A percentile compares a stretch with the other conserved stretches of the same genome.
Conservation (phyloP, 2,888 invertebrate genomes). For the Megamerina dolium region DNA sequence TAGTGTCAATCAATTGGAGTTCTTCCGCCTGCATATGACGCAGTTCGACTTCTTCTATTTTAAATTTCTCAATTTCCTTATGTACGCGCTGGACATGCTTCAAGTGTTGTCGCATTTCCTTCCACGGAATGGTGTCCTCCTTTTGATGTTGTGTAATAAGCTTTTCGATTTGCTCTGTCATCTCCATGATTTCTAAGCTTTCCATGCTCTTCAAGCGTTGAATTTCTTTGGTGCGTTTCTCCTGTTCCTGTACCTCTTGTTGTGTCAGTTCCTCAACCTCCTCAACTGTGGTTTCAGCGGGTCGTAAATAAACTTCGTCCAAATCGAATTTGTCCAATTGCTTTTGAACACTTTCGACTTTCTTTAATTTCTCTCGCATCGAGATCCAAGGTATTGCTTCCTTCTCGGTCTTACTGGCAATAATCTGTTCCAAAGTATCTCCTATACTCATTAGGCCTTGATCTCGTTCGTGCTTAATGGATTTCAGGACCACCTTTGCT, state of each 20-base stretch:
- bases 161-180: conserved; percentile 46
- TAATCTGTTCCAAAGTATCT: conserved; percentile 44
- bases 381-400: conserved; percentile 47
- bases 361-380: conserved; percentile 44
- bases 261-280: conserved; percentile 33
- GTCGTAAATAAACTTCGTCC: conserved; percentile 50
- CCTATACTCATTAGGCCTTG: conserved; percentile 45
- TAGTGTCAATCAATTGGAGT: conserved; percentile 48
- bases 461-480: conserved; percentile 51
- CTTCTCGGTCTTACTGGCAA: conserved; percentile 43
- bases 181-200: conserved; percentile 45
- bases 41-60: conserved; percentile 50
- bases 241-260: conserved; percentile 41
- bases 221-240: conserved; percentile 46
- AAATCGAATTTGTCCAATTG: conserved; percentile 45
- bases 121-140: conserved; percentile 43
- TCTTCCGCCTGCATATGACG: conserved; percentile 40
- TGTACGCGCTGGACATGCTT: conserved; percentile 47
- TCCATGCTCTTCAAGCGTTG: conserved; percentile 46
- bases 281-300: conserved; percentile 31
- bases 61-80: conserved; percentile 47
- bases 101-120: conserved; percentile 46
- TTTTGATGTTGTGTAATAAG: conserved; percentile 42
- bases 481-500: conserved; percentile 51
- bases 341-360: conserved; percentile 47